Percentiles rank a stretch among this genome's conserved stretches.
phyloP scores from a whole-genome alignment of 1,140 invertebrate genomes.

The Megathymus violae region DNA sequence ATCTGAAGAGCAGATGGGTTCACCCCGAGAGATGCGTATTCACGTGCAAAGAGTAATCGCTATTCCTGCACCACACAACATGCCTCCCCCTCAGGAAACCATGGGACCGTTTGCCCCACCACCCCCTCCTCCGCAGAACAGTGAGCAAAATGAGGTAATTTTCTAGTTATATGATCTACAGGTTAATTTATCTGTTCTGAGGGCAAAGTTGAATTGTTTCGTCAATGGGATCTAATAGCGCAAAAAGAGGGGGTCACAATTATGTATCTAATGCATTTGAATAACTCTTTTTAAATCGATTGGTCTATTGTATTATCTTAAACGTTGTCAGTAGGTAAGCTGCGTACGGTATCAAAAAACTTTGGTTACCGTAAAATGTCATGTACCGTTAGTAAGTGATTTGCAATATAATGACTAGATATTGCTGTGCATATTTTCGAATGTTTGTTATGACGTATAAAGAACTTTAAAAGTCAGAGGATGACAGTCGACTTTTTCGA shows the following conservation, averaged over 20 bases:
- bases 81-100: conserved; percentile 58
- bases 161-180: background rate
- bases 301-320: conserved; percentile 7
- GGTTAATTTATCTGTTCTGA: too few species aligned
- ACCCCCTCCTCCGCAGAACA: conserved; percentile 55
- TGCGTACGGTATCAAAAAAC: conserved; percentile 52
- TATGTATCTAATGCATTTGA: too few species aligned
- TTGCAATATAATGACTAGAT: conserved; percentile 2
- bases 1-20: conserved; percentile 70
- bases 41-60: conserved; percentile 80
- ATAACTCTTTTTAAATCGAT: too few species aligned
- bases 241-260: too few species aligned
- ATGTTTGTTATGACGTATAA: too few species aligned
- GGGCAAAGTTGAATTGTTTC: too few species aligned
- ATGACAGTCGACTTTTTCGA: too few species aligned
- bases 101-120: conserved; percentile 73
- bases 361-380: conserved; percentile 48
- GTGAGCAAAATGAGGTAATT: conserved; percentile 69
- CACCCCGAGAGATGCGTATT: conserved; percentile 79
- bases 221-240: too few species aligned
- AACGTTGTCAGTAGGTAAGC: too few species aligned
- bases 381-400: conserved; percentile 44
- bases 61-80: conserved; percentile 69
- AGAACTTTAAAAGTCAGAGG: too few species aligned
- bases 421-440: too few species aligned